Evolutionary conservation across 2,888 invertebrate genomes (phyloP).

Genomic region (Nymphalis urticae): DNA sequence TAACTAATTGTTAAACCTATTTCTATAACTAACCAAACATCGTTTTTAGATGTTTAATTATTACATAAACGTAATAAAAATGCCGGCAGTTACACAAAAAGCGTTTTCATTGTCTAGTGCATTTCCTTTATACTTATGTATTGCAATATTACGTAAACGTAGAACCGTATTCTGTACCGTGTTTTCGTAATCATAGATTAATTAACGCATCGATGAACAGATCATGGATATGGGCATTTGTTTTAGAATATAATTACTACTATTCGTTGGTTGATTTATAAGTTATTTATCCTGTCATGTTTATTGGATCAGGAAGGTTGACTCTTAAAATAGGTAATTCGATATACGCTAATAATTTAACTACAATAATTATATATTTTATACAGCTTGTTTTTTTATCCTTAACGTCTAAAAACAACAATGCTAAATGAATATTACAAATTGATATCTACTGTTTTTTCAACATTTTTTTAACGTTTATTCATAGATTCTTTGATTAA

Average conservation of each 20-base stretch:
- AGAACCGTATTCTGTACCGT: constrained; percentile 38
- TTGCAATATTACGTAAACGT: constrained; percentile 57
- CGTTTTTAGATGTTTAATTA: constrained; percentile 39
- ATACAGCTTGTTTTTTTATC: too few relatives aligned
- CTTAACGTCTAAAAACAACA: too few relatives aligned
- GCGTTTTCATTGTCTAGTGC: constrained; percentile 78
- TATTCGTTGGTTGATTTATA: constrained; percentile 1
- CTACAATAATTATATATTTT: too few relatives aligned
- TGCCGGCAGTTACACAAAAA: constrained; percentile 62
- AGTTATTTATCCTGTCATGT: not conserved
- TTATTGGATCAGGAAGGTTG: not conserved
- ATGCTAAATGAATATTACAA: too few relatives aligned
- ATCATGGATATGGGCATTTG: not conserved
- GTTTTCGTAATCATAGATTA: constrained; percentile 33
- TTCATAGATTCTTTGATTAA: too few relatives aligned
- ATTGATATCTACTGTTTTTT: too few relatives aligned
- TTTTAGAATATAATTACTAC: not conserved
- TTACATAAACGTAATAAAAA: constrained; percentile 57
- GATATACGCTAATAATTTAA: too few relatives aligned
- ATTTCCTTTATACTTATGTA: constrained; percentile 66
- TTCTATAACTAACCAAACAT: not conserved
- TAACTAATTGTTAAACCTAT: not conserved
- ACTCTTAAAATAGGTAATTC: too few relatives aligned
- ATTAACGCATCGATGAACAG: constrained; percentile 18
- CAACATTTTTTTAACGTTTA: too few relatives aligned